Base-by-base conservation (phyloP, 2,113 vertebrate genomes). In the Antechinus flavipes region DNA sequence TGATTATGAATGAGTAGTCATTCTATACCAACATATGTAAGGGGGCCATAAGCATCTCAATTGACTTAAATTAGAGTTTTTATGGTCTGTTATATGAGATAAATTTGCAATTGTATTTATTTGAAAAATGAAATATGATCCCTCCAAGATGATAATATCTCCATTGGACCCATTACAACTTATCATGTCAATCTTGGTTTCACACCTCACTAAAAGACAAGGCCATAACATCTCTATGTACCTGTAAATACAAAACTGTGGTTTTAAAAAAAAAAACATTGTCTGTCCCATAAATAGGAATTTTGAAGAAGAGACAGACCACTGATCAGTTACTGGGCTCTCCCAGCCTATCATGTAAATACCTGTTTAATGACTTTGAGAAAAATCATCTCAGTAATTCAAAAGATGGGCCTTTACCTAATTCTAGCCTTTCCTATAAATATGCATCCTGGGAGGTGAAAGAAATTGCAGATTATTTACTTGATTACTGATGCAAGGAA, bases 381-480 rank as follows among this genome's bases (percentile, higher is more conserved):
- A 95, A 96, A 49, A 98, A 98, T 98, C 92, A 96, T 94, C 90
- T 96, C 95, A 98, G 90, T 96, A 93, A 90, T 97, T 96, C 95
- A 96, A 89, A 94, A 94, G 93, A 96, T 93, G 96, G 97, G 92
- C 92, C 93, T 97, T 91, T 53, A 30, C 91, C 47, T 46, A 97
- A 25, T 96, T 96, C 76, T 27, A 94, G 27, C 92, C 24, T 95
- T 95, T 97, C 96, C 53, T 95, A 2, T 92, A 96, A 95, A 96
- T 95, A 89, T 68, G 95, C 97, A 96, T 97, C 98, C 97, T 98
- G 58, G 94, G 94, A 91, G 56, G 61, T 95, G 97, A 97, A 97
- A 98, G 98, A 76, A 98, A 95, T 96, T 96, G 55, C 93, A 97
- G 94, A 94, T 97, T 98, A 97, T 98, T 98, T 97, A 98, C 93